phyloP scores from a whole-genome alignment of 2,888 invertebrate genomes.

The Napeogenes sylphis region DNA sequence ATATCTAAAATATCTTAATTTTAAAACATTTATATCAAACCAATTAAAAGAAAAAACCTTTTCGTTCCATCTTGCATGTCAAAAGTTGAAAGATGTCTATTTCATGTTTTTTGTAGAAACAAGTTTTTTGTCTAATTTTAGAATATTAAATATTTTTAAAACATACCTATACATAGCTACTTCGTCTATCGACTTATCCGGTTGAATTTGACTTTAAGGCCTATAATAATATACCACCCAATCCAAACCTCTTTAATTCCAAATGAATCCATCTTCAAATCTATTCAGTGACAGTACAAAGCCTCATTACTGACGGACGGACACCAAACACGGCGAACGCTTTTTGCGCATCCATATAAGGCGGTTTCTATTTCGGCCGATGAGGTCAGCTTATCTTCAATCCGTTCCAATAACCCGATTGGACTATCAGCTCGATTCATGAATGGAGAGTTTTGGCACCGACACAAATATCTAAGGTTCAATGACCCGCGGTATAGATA shows the following conservation, averaged over 20 bases:
- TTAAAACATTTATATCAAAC: too few species aligned
- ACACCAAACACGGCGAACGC: conserved; percentile 15
- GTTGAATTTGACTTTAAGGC: too few species aligned
- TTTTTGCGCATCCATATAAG: conserved; percentile 23
- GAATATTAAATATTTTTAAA: background rate
- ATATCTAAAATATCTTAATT: too few species aligned
- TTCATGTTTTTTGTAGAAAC: conserved; percentile 10
- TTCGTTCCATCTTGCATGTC: conserved; percentile 7
- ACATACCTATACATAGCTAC: background rate
- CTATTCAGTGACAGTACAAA: conserved; percentile 6
- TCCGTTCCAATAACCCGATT: conserved; percentile 41
- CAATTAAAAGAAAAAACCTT: too few species aligned
- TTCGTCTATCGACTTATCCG: background rate
- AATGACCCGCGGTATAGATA: conserved; percentile 34
- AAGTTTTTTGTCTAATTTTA: conserved; percentile 11
- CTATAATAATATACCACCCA: too few species aligned
- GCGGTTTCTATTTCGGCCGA: conserved; percentile 20
- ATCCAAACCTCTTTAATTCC: background rate
- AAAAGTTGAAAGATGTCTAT: conserved; percentile 15
- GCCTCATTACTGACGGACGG: background rate
- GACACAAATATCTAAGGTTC: conserved; percentile 35
- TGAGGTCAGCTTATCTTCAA: conserved; percentile 39
- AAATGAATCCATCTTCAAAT: conserved; percentile 2
- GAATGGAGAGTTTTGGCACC: conserved; percentile 54
- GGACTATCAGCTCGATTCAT: conserved; percentile 36